Conservation (phyloP, 2,797 vertebrate genomes). For the Toxotes lorentzi region DNA sequence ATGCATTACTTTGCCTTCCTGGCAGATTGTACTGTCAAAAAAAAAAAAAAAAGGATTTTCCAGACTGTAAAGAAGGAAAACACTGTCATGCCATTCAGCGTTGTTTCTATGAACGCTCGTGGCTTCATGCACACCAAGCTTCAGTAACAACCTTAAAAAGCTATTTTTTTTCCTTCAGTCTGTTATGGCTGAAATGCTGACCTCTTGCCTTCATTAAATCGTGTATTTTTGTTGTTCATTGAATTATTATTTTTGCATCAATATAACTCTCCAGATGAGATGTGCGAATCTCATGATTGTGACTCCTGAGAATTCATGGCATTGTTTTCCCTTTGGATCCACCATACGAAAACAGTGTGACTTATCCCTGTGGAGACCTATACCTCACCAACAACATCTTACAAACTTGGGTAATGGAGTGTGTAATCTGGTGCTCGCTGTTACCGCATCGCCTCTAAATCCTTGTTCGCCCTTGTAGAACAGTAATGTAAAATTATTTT, state of each 20-base stretch:
- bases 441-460: background rate
- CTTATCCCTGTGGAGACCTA: constrained; percentile 35
- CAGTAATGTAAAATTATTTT: background rate
- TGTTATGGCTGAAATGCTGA: background rate
- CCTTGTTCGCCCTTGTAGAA: background rate
- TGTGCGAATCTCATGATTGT: background rate
- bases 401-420: background rate
- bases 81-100: background rate
- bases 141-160: background rate
- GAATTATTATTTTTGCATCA: background rate
- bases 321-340: constrained; percentile 5
- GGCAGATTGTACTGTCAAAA: background rate
- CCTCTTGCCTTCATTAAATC: background rate
- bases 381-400: constrained; percentile 29
- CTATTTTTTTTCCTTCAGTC: background rate
- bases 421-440: background rate
- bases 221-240: background rate
- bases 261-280: background rate
- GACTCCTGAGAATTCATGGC: background rate
- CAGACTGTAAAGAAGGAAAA: background rate
- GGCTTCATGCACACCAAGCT: background rate
- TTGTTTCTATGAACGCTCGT: background rate
- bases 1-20: too few relatives aligned
- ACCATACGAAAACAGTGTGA: background rate
- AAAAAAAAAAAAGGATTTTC: too few relatives aligned